phyloP scores from a whole-genome alignment of 2,888 invertebrate species.

The Julus scanicus region DNA sequence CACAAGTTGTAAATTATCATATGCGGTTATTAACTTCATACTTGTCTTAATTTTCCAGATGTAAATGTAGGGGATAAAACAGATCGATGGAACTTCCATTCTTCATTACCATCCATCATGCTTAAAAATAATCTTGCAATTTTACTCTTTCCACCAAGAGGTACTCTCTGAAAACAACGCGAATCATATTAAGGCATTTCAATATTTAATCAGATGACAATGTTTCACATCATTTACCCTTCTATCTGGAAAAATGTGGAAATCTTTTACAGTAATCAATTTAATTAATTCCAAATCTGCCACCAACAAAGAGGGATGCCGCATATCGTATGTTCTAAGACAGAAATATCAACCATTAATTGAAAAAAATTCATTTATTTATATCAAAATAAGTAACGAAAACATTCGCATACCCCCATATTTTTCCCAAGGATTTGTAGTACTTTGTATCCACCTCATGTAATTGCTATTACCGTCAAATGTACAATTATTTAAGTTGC shows the following conservation, averaged over 20 bases:
- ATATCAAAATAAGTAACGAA: neutral
- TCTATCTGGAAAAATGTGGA: conserved; percentile 40
- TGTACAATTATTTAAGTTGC: no score
- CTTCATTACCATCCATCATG: neutral
- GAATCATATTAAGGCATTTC: neutral
- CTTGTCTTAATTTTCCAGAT: conserved; percentile 54
- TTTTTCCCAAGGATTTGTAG: conserved; percentile 14
- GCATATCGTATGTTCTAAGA: neutral
- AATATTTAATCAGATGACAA: no score
- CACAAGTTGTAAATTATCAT: no score
- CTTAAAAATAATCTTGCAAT: neutral
- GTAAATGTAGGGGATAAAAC: conserved; percentile 54
- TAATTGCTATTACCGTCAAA: neutral
- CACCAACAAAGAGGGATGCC: conserved; percentile 8
- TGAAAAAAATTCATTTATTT: no score
- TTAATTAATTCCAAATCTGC: conserved; percentile 43
- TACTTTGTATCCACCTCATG: neutral
- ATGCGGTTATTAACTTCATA: no score
- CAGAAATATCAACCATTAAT: neutral
- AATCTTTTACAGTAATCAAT: conserved; percentile 14
- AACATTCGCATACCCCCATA: conserved; percentile 4
- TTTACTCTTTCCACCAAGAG: neutral
- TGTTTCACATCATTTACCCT: conserved; percentile 18
- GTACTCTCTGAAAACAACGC: neutral
- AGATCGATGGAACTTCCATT: conserved; percentile 53